A percentile compares a stretch with the other conserved stretches of the same genome.
phyloP scores from a whole-genome alignment of 2,113 vertebrate species.

The Dissostichus mawsoni region DNA sequence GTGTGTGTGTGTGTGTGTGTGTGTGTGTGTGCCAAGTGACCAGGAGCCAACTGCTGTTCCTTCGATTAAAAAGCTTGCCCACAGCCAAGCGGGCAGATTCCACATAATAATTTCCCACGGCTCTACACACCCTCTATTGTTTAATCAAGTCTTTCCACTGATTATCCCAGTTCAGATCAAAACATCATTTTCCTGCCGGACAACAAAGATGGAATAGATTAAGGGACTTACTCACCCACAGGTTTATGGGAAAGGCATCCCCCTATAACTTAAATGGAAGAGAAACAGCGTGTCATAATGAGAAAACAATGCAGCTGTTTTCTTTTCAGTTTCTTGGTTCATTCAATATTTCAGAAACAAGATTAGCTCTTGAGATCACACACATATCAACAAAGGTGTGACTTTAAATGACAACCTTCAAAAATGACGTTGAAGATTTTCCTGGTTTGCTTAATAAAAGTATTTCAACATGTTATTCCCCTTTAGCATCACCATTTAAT shows the following conservation, averaged over 20 bases:
- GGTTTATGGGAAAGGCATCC: constrained; percentile 16
- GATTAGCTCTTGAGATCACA: background rate
- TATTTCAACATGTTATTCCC: background rate
- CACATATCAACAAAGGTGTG: background rate
- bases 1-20: too few relatives aligned
- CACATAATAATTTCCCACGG: constrained; percentile 13
- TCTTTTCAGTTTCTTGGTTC: background rate
- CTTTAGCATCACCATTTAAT: background rate
- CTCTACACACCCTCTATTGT: constrained; percentile 58
- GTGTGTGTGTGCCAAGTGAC: background rate
- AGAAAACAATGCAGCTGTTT: constrained; percentile 3
- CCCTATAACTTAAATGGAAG: background rate
- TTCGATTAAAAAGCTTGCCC: constrained; percentile 26
- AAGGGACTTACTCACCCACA: constrained; percentile 19
- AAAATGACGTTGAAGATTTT: background rate
- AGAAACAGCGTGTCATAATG: background rate
- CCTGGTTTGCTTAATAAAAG: background rate
- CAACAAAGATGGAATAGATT: constrained; percentile 39
- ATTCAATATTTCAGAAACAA: background rate
- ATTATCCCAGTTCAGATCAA: constrained; percentile 26
- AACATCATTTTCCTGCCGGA: constrained; percentile 58
- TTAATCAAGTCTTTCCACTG: constrained; percentile 47
- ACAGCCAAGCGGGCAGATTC: background rate
- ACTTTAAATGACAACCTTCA: background rate
- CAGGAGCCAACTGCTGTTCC: constrained; percentile 5